Percentiles rank a stretch among this genome's conserved stretches.
These are phyloP conservation scores for Papilio glaucus DNA, from an alignment of 1,140 invertebrate genomes.

Conservation along the genomic window DNA sequence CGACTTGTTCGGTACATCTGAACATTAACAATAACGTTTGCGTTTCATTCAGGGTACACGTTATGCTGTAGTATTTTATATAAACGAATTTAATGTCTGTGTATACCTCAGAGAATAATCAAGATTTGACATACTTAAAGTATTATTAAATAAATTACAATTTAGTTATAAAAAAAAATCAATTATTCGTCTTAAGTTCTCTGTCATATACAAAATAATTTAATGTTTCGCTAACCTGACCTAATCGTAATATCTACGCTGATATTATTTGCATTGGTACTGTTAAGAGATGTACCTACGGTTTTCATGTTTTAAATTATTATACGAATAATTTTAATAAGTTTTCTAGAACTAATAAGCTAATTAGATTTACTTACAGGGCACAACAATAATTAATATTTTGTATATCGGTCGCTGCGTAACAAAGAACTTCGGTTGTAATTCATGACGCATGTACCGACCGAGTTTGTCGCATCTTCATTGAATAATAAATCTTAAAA, in stretches of 20 bases:
- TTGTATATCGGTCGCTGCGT: not conserved
- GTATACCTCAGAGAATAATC: too few relatives aligned
- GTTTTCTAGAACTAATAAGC: not conserved
- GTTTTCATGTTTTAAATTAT: constrained; percentile 35
- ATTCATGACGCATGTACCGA: constrained; percentile 58
- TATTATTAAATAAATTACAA: too few relatives aligned
- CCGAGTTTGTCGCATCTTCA: constrained; percentile 44
- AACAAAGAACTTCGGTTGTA: constrained; percentile 45
- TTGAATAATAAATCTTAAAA: constrained; percentile 67
- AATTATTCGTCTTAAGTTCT: too few relatives aligned
- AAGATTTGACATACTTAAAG: too few relatives aligned
- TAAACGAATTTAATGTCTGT: not conserved
- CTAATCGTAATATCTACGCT: too few relatives aligned
- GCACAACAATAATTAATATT: constrained; percentile 21
- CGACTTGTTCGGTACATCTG: constrained; percentile 43
- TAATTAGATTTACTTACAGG: not conserved
- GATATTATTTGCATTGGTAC: too few relatives aligned
- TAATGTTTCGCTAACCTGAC: too few relatives aligned
- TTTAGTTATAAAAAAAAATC: too few relatives aligned
- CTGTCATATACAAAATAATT: too few relatives aligned
- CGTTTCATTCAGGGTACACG: not conserved
- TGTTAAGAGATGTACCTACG: too few relatives aligned
- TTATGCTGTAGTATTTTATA: not conserved
- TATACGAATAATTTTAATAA: constrained; percentile 16
- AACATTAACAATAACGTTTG: constrained; percentile 45